Evolutionary conservation across 2,888 invertebrate genomes (phyloP), one percentile per base, ranked within the genome.

Genomic region (Tridacna gigas): DNA sequence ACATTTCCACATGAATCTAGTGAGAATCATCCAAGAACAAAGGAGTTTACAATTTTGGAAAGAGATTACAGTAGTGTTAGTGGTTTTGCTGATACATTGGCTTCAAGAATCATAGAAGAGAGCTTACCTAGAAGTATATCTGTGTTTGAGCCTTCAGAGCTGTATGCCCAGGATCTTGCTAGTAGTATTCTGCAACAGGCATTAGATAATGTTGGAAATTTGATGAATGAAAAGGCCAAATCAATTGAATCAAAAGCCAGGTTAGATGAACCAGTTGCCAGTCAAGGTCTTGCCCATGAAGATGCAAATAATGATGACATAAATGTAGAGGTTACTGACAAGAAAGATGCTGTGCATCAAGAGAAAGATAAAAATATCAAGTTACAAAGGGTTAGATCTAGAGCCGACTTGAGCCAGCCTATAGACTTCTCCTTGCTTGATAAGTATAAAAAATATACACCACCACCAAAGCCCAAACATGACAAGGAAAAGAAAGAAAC

Each of bases 121-220:
- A 84, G 84, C 20, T 82, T 84, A 61, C 82, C 86, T 25, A 71
- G 82, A 74, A 83, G 79, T 20, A 78, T 80, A n/a, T 56, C 79
- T 18, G 48, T 85, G 47, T 82, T 83, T 75, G 82, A 83, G 37
- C 85, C 84, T 0, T 83, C 83, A 22, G 84, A 85, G 66, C 81
- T 84, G 18, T 89, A 89, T 86, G 88, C 86, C 37, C 86, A 85
- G 37, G 85, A 85, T 73, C 82, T 89, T 22, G 84, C 88, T 22
- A 83, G 84, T 48, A 84, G 82, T 26, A 89, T 89, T 61, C 63
- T 89, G 25, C 84, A 86, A 60, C 82, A 86, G 66, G 88, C 88
- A 67, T 63, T 86, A 51, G 79, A 75, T 37, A 79, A 83, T 83
- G 84, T 85, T 25, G 84, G 63, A 13, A 47, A 28, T 37, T 56